Evolutionary conservation across 2,888 invertebrate genomes (phyloP).

Genomic region (Cephus pygmeus): DNA sequence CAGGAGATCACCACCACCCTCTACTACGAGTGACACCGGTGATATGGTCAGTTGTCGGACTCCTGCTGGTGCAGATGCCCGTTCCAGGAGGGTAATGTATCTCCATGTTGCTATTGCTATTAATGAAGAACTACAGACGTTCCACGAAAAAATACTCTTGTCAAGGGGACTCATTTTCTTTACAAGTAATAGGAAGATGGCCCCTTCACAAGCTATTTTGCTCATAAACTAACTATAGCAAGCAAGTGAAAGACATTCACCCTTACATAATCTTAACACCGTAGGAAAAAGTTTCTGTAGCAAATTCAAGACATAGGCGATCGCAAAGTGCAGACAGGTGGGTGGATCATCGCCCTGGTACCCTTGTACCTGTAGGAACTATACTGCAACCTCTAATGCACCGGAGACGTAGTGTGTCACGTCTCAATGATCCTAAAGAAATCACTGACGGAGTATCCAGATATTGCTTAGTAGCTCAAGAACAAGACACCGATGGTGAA

Average conservation of each 20-base stretch:
- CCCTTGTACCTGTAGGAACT: conserved; percentile 86
- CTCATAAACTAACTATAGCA: too few relatives aligned
- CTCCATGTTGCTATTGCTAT: too few relatives aligned
- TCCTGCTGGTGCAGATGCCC: background rate
- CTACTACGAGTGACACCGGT: background rate
- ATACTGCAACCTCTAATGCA: conserved; percentile 87
- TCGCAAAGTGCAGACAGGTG: conserved; percentile 86
- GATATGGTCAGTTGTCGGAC: background rate
- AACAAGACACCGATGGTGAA: conserved; percentile 91
- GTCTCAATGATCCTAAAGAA: conserved; percentile 82
- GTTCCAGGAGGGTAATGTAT: background rate
- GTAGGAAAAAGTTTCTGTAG: conserved; percentile 73
- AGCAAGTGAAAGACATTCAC: too few relatives aligned
- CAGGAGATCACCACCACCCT: background rate
- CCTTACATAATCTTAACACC: background rate
- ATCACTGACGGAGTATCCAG: conserved; percentile 72
- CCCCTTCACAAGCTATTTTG: too few relatives aligned
- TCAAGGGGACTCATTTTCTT: too few relatives aligned
- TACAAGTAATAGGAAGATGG: too few relatives aligned
- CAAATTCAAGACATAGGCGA: conserved; percentile 80
- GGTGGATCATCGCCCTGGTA: conserved; percentile 91
- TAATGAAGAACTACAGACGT: too few relatives aligned
- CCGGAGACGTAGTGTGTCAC: conserved; percentile 85
- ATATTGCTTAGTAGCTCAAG: conserved; percentile 93
- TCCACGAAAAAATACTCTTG: too few relatives aligned